A percentile compares a stretch with the other conserved stretches of the same genome.
phyloP scores from a whole-genome alignment of 2,797 vertebrate species.

The Helostoma temminkii region DNA sequence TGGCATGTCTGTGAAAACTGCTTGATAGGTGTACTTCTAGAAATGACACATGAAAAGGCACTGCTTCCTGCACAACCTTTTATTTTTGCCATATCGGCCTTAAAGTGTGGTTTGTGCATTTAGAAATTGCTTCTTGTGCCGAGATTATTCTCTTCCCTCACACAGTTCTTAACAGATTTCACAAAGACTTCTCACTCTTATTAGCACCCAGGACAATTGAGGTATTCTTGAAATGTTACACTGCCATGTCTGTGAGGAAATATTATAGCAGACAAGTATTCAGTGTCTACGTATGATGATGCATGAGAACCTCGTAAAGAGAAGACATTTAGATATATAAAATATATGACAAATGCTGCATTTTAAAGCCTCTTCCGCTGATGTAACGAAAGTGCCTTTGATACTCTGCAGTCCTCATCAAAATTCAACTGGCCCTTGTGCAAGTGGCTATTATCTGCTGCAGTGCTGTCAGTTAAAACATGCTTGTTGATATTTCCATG shows the following conservation, averaged over 20 bases:
- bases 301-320: slow-evolving; percentile 20
- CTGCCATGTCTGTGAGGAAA: too few species aligned
- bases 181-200: slow-evolving; percentile 47
- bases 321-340: neutral
- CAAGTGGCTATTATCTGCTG: slow-evolving; percentile 44
- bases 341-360: slow-evolving; percentile 9
- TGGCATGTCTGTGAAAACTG: slow-evolving; percentile 64
- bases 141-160: slow-evolving; percentile 18
- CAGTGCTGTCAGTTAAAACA: slow-evolving; percentile 22
- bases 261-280: slow-evolving; percentile 37
- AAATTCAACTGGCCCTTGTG: slow-evolving; percentile 34
- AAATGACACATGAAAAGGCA: slow-evolving; percentile 55
- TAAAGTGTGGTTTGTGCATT: neutral
- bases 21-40: slow-evolving; percentile 72
- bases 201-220: too few species aligned
- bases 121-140: slow-evolving; percentile 11
- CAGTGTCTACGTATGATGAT: slow-evolving; percentile 20
- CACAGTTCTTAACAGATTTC: slow-evolving; percentile 34
- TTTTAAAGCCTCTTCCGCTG: slow-evolving; percentile 6
- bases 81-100: slow-evolving; percentile 21
- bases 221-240: slow-evolving; percentile 27
- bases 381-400: slow-evolving; percentile 16
- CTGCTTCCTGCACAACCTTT: slow-evolving; percentile 32
- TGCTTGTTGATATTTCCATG: slow-evolving; percentile 27
- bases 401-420: slow-evolving; percentile 22